Evolutionary conservation across 2,888 invertebrate species (phyloP), one percentile per base, ranked within the genome.

Genomic region (Tortricodes alternella): DNA sequence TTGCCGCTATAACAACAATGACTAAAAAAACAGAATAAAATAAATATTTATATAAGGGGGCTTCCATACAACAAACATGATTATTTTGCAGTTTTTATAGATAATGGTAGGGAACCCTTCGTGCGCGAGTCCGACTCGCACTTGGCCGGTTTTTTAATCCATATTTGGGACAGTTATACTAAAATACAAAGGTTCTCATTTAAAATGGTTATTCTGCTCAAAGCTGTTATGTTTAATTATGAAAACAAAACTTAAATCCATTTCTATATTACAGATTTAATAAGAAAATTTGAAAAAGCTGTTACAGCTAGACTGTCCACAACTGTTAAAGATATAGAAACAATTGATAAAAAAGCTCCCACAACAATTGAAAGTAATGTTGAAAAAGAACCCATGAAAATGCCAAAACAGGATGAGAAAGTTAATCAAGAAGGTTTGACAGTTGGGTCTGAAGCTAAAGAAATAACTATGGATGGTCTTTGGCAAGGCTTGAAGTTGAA

Each of bases 401-500:
- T 23, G 6, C 21, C 39, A n/a, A 59, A 53, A 9, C 46, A 43
- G 0, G 62, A 66, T 15, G 59, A 46, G 2, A 66, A 67, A 37
- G 34, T 63, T 3, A 60, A 61, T n/a, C 69, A 73, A 27, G 73
- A 73, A 1, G 71, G 69, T 0, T 63, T 80, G 1, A 65, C 76
- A 0, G 69, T 84, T 1, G 85, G 83, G 0, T 75, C 82, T 0
- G 84, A 83, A 3, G 74, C 73, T 0, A 80, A 79, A 48, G 86
- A 85, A 61, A 80, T 85, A n/a, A 83, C 83, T 0, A 70, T 87
- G 5, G 82, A 85, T 34, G 76, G 85, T 5, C 63, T 90, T 11
- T 75, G 84, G 73, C 83, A 84, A 58, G 90, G 90, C 0, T 68
- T 90, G 21, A 81, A 81, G 37, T 64, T 88, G 35, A 88, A 85